Evolutionary conservation across 2,113 vertebrate genomes (phyloP), one percentile per base, ranked within the genome.

Genomic region (Ceyx melanurus): DNA sequence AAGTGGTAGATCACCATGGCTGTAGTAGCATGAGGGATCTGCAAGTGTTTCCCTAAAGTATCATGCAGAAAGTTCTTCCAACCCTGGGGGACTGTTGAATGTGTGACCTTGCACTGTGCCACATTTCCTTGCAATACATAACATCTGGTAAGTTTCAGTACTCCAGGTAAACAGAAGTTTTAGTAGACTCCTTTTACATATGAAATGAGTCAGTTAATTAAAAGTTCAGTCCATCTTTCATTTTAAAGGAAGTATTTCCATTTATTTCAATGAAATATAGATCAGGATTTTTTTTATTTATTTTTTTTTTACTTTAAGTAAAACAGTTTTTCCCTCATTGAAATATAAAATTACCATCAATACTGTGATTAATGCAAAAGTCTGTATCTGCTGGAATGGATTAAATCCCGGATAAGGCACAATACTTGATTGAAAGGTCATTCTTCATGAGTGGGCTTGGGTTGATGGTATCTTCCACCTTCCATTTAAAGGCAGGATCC

Each of bases 51-150:
- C 26, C 70, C 57, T 53, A 6, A 78, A 15, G 25, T 22, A 65
- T 53, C 11, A 13, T 35, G 25, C 7, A 51, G 16, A 42, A 88
- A 2, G 12, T n/a, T 68, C 15, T 68, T 66, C 29, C 29, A 21
- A 48, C 21, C 7, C 14, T 2, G 0, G 5, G 5, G 7, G 26
- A 26, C 26, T 57, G 13, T 37, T 71, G 51, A 71, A 56, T 1
- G 2, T 0, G 2, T 3, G 50, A 1, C 33, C 19, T 65, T 46
- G 28, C 28, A 15, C 21, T 31, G 23, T 42, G n/a, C 15, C 26
- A 31, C 8, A n/a, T 82, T n/a, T 53, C n/a, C 58, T 81, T 70
- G 67, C 10, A 73, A 48, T 57, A 31, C 0, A 0, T 29, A 35
- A 35, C 22, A 65, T n/a, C 33, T 72, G 18, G 21, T 15, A 76